Evolutionary conservation across 1,140 invertebrate genomes (phyloP), one percentile per base, ranked within the genome.

Genomic region (Mylabris phalerata): DNA sequence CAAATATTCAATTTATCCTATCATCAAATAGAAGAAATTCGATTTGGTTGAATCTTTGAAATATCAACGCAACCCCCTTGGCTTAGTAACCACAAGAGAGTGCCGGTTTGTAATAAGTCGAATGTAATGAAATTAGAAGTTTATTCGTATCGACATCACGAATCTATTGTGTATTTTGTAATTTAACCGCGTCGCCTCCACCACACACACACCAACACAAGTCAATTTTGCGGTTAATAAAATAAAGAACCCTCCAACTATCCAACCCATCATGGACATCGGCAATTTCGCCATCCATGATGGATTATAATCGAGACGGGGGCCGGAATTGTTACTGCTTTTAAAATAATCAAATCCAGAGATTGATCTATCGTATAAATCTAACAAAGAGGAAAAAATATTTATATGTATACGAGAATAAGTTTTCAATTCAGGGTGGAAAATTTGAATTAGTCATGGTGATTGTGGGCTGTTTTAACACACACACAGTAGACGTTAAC

Each of bases 171-270:
- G 45, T 54, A 42, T 54, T 54, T 54, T 46, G 51, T 54, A 54
- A 54, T 54, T 54, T 54, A 42, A 42, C 45, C 42, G 51, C 42
- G 51, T 54, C 32, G 32, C 32, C 32, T 32, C 32, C 32, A 32
- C 13, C 13, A 13, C 13, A 13, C 13, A 13, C 13, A 1, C 13
- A 13, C 32, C 7, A 32, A 5, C 32, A 57, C 50, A 50, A 56
- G 47, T 56, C 52, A 56, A 60, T 60, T 60, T 60, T 60, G 59
- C 59, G 59, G 59, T 55, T 60, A 60, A 60, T 55, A 60, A 56
- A 60, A 60, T 56, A 49, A 56, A 50, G 59, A 44, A 60, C 59
- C 59, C 49, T 41, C 43, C 51, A 40, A 50, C 27, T 60, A 54
- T 46, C 45, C 4, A 5, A 7, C 32, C 32, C 32, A 32, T 32